A percentile compares a stretch with the other conserved stretches of the same genome.
These are phyloP conservation scores for Brachyhypopomus gauderio DNA, from an alignment of 2,113 vertebrate species.

Conservation along the genomic window DNA sequence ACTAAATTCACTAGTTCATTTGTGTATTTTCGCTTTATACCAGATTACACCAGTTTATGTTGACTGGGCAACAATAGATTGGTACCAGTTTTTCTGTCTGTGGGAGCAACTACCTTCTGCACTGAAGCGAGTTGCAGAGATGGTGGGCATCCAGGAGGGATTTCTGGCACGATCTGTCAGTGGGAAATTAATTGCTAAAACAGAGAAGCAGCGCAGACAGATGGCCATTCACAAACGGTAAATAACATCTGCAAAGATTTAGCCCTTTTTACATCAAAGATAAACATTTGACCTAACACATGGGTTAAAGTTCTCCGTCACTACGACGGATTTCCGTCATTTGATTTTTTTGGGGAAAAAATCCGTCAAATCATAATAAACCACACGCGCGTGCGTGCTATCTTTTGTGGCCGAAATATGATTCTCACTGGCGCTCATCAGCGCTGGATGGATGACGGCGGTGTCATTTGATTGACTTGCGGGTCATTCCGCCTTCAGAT, in stretches of 20 bases:
- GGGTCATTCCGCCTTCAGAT: too few species aligned
- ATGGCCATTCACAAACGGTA: conserved; percentile 97
- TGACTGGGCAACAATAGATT: conserved; percentile 95
- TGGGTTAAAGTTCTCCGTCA: too few species aligned
- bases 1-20: background rate
- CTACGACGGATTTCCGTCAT: too few species aligned
- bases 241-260: background rate
- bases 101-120: conserved; percentile 93
- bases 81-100: conserved; percentile 95
- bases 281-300: too few species aligned
- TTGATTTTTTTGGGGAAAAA: too few species aligned
- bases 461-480: too few species aligned
- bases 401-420: too few species aligned
- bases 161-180: conserved; percentile 91
- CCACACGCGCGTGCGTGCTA: too few species aligned
- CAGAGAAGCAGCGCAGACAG: conserved; percentile 90
- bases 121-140: conserved; percentile 93
- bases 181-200: conserved; percentile 86
- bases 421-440: too few species aligned
- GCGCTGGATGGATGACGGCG: too few species aligned
- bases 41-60: conserved; percentile 93
- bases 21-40: conserved; percentile 28
- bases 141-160: conserved; percentile 94
- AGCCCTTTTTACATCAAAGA: too few species aligned
- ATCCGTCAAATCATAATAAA: too few species aligned